phyloP scores from a whole-genome alignment of 2,113 vertebrate genomes.

The Phalacrocorax carbo region DNA sequence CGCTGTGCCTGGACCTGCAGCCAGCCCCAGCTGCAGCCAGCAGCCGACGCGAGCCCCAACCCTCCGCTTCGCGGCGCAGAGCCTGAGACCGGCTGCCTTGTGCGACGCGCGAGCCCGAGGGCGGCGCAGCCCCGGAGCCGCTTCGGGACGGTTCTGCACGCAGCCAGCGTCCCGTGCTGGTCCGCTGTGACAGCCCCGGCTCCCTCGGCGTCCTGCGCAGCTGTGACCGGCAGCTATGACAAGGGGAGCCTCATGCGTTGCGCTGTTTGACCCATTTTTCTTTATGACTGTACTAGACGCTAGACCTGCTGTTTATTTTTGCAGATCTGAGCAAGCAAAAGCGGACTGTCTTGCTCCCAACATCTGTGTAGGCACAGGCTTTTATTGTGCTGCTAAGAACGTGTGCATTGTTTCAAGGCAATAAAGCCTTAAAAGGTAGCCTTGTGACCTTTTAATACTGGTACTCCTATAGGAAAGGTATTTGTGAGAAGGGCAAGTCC shows the following conservation, averaged over 20 bases:
- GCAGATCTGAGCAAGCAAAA: neutral
- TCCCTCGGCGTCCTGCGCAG: neutral
- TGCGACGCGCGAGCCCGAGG: accelerated
- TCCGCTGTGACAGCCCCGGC: accelerated
- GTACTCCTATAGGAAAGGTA: neutral
- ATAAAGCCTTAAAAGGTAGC: neutral
- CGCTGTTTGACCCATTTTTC: accelerated
- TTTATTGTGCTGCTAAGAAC: accelerated
- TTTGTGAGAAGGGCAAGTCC: neutral
- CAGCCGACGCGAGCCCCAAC: neutral
- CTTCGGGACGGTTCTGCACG: accelerated
- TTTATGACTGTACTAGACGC: too few species aligned
- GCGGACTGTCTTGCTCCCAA: neutral
- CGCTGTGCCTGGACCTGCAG: too few species aligned
- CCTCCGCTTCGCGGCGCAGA: accelerated
- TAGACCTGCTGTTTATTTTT: neutral
- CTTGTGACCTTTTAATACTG: accelerated
- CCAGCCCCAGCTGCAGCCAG: too few species aligned
- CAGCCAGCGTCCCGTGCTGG: accelerated
- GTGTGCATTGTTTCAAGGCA: accelerated
- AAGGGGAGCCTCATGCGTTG: neutral
- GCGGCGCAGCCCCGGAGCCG: neutral
- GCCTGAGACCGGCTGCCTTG: neutral
- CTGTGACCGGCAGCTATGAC: neutral
- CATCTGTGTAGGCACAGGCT: accelerated